Evolutionary conservation across 2,797 vertebrate species (phyloP).

Genomic region (Euthynnus affinis): DNA sequence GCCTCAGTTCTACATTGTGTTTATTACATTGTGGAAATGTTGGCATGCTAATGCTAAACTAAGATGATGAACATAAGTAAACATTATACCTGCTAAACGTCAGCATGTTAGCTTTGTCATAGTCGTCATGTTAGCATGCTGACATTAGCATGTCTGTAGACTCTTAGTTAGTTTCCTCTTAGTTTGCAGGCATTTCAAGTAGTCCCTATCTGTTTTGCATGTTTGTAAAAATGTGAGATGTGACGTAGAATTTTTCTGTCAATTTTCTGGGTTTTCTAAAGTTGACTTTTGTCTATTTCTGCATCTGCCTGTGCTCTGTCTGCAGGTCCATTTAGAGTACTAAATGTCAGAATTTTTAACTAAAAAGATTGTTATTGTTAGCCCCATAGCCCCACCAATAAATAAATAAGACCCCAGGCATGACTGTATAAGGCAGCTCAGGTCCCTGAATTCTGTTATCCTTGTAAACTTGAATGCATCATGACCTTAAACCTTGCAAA

Average conservation of each 20-base stretch:
- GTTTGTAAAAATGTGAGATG: too few species aligned
- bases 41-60: neutral
- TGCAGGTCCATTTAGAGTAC: too few species aligned
- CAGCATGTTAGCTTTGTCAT: neutral
- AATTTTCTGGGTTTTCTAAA: too few species aligned
- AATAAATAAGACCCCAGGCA: neutral
- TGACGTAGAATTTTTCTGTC: too few species aligned
- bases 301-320: too few species aligned
- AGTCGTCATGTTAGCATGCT: neutral
- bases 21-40: neutral
- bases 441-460: neutral
- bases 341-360: too few species aligned
- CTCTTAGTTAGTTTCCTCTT: too few species aligned
- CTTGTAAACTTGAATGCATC: conserved; percentile 36
- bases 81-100: neutral
- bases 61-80: neutral
- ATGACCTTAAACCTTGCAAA: conserved; percentile 27
- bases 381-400: neutral
- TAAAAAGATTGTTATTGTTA: too few species aligned
- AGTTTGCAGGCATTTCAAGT: too few species aligned
- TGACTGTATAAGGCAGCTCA: neutral
- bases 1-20: neutral
- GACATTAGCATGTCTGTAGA: too few species aligned
- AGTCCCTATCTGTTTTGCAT: too few species aligned
- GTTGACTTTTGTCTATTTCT: too few species aligned